These are phyloP conservation scores for Ericerus pela DNA, from an alignment of 1,140 invertebrate species.

Conservation along the genomic window DNA sequence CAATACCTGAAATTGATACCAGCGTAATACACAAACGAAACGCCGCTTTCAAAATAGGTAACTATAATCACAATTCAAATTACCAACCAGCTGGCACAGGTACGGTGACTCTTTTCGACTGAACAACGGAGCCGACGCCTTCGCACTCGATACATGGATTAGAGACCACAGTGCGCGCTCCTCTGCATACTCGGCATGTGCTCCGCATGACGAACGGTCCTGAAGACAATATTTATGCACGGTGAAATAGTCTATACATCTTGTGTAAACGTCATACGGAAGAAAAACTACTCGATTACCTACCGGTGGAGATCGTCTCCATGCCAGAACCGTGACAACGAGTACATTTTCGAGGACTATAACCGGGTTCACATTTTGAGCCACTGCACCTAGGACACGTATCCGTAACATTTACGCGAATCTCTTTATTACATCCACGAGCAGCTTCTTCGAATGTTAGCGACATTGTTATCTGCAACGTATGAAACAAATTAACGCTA, in stretches of 20 bases:
- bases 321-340: conserved; percentile 97
- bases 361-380: conserved; percentile 67
- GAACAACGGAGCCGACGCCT: conserved; percentile 81
- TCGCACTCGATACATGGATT: conserved; percentile 83
- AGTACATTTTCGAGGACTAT: conserved; percentile 68
- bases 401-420: conserved; percentile 82
- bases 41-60: neutral
- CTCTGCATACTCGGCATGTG: conserved; percentile 86
- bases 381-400: conserved; percentile 82
- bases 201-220: conserved; percentile 95
- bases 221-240: conserved; percentile 28
- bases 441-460: conserved; percentile 91
- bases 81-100: conserved; percentile 81
- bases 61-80: conserved; percentile 9
- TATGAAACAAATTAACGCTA: too few relatives aligned
- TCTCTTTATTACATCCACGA: conserved; percentile 85
- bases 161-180: conserved; percentile 71
- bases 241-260: neutral
- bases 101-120: conserved; percentile 76
- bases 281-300: neutral
- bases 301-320: conserved; percentile 67
- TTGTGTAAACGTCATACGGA: neutral
- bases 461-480: too few relatives aligned
- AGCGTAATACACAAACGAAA: neutral
- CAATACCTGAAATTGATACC: conserved; percentile 44